phyloP scores from a whole-genome alignment of 2,797 vertebrate species.

The Fundulus diaphanus region DNA sequence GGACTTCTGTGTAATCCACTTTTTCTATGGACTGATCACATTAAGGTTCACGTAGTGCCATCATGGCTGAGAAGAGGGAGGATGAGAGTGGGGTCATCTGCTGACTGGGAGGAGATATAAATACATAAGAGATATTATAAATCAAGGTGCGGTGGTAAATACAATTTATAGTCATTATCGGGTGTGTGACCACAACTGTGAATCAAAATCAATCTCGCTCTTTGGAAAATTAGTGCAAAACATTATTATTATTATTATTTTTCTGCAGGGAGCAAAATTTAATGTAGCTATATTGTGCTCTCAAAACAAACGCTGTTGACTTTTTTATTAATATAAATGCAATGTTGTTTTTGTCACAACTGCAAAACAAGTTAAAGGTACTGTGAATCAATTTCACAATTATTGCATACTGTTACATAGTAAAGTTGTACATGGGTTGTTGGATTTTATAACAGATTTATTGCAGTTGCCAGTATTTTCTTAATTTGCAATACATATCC shows the following conservation, averaged over 20 bases:
- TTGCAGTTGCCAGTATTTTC: background rate
- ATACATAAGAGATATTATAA: conserved; percentile 43
- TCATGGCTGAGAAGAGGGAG: conserved; percentile 58
- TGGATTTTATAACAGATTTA: background rate
- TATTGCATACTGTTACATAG: background rate
- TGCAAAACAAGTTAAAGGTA: background rate
- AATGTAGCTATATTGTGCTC: background rate
- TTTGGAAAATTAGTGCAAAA: background rate
- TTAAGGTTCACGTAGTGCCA: conserved; percentile 87
- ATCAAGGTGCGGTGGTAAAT: conserved; percentile 37
- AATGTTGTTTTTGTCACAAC: background rate
- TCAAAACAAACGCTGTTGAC: background rate
- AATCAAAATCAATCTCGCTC: conserved; percentile 4
- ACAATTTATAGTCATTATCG: conserved; percentile 30
- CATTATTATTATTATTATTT: background rate
- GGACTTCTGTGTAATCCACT: conserved; percentile 91
- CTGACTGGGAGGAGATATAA: conserved; percentile 58
- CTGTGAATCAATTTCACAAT: background rate
- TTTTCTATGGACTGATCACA: conserved; percentile 90
- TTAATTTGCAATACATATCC: background rate
- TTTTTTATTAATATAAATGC: background rate
- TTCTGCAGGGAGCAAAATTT: background rate
- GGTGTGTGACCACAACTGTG: background rate
- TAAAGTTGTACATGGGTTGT: background rate
- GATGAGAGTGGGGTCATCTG: conserved; percentile 41